These are phyloP conservation scores for Sinocyclocheilus grahami DNA, from an alignment of 2,113 vertebrate genomes.

Conservation along the genomic window DNA sequence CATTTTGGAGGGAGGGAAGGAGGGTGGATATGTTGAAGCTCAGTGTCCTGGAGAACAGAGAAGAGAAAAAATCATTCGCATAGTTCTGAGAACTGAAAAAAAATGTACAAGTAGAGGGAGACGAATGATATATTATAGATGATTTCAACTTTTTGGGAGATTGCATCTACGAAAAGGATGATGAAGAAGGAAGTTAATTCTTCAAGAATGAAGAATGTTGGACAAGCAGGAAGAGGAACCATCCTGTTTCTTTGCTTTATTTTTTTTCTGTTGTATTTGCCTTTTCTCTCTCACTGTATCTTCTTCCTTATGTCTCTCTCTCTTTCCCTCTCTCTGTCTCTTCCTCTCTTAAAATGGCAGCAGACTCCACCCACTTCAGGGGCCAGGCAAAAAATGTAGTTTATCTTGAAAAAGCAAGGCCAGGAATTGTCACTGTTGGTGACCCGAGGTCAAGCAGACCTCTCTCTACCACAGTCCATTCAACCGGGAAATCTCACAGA, in stretches of 20 bases:
- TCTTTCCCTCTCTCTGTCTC: slow-evolving; percentile 42
- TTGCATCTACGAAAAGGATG: background rate
- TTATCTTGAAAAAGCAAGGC: slow-evolving; percentile 66
- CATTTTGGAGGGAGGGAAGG: slow-evolving; percentile 6
- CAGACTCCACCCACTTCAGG: slow-evolving; percentile 67
- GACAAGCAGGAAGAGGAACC: background rate
- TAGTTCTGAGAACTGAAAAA: background rate
- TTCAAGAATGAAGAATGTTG: background rate
- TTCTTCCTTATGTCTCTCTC: slow-evolving; percentile 37
- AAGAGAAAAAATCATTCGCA: background rate
- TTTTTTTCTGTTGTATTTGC: background rate
- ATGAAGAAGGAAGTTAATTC: slow-evolving; percentile 2
- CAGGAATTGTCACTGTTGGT: slow-evolving; percentile 66
- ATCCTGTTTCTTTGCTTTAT: background rate
- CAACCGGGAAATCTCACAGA: slow-evolving; percentile 65
- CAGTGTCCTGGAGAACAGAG: background rate
- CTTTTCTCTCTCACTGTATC: background rate
- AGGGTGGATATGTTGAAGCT: slow-evolving; percentile 3
- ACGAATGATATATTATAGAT: background rate
- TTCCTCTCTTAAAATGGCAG: slow-evolving; percentile 62
- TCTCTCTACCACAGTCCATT: slow-evolving; percentile 62
- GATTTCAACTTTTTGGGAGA: background rate
- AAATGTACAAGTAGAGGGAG: background rate
- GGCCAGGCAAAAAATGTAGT: slow-evolving; percentile 68
- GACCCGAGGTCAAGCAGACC: slow-evolving; percentile 72